phyloP scores from a whole-genome alignment of 2,797 vertebrate genomes.

The Prunella strophiata region DNA sequence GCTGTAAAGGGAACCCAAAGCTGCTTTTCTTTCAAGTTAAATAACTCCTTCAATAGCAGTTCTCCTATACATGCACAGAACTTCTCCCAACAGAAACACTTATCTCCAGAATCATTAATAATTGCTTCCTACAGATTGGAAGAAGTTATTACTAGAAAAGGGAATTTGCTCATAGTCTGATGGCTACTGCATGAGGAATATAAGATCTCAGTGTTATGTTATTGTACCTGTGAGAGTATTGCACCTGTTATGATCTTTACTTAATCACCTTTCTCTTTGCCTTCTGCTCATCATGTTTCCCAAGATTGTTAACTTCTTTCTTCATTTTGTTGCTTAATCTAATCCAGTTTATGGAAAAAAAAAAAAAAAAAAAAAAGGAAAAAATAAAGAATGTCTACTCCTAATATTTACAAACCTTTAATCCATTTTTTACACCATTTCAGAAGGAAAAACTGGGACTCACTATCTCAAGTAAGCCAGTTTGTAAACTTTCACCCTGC shows the following conservation, averaged over 20 bases:
- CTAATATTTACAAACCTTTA: background rate
- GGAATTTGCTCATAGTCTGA: background rate
- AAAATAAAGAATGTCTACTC: accelerated
- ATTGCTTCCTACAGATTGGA: background rate
- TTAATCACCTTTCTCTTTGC: background rate
- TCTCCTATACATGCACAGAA: background rate
- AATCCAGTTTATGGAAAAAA: accelerated
- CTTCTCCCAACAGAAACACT: background rate
- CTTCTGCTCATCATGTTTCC: background rate
- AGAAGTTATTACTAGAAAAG: background rate
- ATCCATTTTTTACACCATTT: background rate
- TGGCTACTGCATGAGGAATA: background rate
- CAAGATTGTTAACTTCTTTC: background rate
- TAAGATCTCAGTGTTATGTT: background rate
- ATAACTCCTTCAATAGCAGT: background rate
- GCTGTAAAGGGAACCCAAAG: background rate
- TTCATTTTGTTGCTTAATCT: background rate
- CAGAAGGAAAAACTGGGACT: background rate
- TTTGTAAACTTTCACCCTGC: background rate
- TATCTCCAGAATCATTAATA: background rate
- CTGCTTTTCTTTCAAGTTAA: background rate
- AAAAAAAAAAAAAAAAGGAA: accelerated
- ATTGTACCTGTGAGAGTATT: background rate
- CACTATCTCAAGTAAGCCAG: background rate
- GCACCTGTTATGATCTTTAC: background rate